Percentiles rank a stretch among this genome's conserved stretches.
phyloP scores from a whole-genome alignment of 2,888 invertebrate species.

The Andrena camellia region DNA sequence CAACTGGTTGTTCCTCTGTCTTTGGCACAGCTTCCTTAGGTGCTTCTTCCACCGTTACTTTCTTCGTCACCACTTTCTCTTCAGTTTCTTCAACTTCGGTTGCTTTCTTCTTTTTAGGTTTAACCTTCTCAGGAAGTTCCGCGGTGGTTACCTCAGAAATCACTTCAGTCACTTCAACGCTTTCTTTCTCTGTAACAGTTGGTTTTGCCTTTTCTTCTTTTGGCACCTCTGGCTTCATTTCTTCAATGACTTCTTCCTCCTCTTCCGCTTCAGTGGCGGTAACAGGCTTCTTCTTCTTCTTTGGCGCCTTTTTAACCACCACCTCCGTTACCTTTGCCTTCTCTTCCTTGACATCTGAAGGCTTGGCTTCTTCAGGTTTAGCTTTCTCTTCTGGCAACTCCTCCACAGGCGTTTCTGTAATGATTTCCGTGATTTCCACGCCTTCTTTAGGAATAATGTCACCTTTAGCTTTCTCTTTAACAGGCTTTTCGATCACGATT shows the following conservation, averaged over 20 bases:
- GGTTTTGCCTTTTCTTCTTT: constrained; percentile 73
- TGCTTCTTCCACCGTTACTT: constrained; percentile 68
- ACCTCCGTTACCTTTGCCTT: constrained; percentile 76
- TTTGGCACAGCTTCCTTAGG: constrained; percentile 53
- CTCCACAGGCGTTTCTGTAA: constrained; percentile 64
- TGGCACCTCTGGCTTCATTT: constrained; percentile 73
- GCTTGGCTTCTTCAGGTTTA: constrained; percentile 68
- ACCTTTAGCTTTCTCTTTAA: constrained; percentile 57
- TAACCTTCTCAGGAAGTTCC: constrained; percentile 65
- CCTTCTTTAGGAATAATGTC: constrained; percentile 68
- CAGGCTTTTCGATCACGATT: constrained; percentile 62
- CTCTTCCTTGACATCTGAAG: constrained; percentile 54
- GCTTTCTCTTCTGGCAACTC: constrained; percentile 68
- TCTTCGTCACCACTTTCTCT: constrained; percentile 54
- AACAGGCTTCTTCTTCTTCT: constrained; percentile 68
- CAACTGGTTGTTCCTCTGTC: constrained; percentile 61
- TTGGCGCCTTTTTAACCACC: constrained; percentile 72
- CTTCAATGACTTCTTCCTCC: constrained; percentile 75
- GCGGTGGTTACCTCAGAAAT: constrained; percentile 65
- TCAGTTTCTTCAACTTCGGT: constrained; percentile 60
- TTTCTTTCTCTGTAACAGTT: constrained; percentile 80
- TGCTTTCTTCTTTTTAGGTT: constrained; percentile 61
- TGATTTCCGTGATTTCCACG: constrained; percentile 64
- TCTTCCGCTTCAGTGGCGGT: constrained; percentile 70
- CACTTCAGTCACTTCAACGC: constrained; percentile 76